A percentile compares a stretch with the other conserved stretches of the same genome.
These are phyloP conservation scores for Vireo altiloquus DNA, from an alignment of 2,113 vertebrate genomes.

Conservation along the genomic window DNA sequence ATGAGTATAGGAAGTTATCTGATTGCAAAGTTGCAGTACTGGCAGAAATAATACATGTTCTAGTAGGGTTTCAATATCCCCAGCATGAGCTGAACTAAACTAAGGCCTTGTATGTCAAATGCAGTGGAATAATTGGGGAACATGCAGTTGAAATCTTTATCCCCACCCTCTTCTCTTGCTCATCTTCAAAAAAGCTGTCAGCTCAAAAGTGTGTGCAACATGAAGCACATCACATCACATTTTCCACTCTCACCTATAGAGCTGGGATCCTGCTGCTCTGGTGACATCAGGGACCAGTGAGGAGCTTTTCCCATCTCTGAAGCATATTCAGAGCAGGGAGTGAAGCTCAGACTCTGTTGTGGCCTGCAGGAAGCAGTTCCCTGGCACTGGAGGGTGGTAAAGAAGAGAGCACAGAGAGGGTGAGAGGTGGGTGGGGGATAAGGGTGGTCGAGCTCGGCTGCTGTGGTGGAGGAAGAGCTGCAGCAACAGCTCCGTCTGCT, in stretches of 20 bases:
- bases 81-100: background rate
- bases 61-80: background rate
- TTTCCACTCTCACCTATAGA: background rate
- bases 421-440: background rate
- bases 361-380: background rate
- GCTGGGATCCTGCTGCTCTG: background rate
- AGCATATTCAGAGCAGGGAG: background rate
- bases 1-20: background rate
- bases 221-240: background rate
- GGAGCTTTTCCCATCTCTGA: background rate
- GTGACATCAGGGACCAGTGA: rapidly evolving
- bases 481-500: background rate
- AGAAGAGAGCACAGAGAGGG: background rate
- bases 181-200: background rate
- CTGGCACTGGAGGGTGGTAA: background rate
- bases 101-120: background rate
- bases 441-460: background rate
- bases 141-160: background rate
- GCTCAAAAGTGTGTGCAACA: background rate
- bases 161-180: background rate
- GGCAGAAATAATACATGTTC: background rate
- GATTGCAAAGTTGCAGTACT: background rate
- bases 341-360: background rate
- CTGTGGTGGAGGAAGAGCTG: background rate
- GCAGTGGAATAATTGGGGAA: background rate